Evolutionary conservation across 1,140 invertebrate genomes (phyloP).

Genomic region (Drosophila ficusphila): DNA sequence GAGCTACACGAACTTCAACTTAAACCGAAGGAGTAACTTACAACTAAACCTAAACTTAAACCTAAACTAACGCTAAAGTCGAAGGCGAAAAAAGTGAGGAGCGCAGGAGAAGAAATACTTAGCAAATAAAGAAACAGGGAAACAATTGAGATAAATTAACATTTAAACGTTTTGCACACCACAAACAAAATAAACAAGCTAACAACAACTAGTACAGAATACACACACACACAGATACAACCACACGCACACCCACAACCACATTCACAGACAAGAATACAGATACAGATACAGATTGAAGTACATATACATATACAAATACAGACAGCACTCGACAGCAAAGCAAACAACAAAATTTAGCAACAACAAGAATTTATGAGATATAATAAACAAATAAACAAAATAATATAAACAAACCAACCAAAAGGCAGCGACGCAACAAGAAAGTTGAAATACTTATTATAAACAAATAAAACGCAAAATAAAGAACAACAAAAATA

Average conservation of each 20-base stretch:
- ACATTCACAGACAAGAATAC: constrained; percentile 6
- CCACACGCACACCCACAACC: constrained; percentile 7
- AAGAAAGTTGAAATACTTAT: constrained; percentile 44
- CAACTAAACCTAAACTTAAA: constrained; percentile 38
- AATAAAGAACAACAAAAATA: constrained; percentile 8
- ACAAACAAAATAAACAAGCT: constrained; percentile 44
- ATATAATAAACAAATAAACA: constrained; percentile 70
- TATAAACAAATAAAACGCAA: constrained; percentile 29
- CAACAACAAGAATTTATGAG: constrained; percentile 83
- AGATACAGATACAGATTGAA: constrained; percentile 10
- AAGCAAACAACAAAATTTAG: constrained; percentile 81
- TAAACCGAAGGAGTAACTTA: constrained; percentile 30
- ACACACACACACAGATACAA: constrained; percentile 20
- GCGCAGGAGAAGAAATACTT: constrained; percentile 55
- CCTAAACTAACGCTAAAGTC: constrained; percentile 36
- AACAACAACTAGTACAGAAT: constrained; percentile 17
- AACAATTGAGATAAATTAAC: constrained; percentile 81
- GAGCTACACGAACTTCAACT: constrained; percentile 59
- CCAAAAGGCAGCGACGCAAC: constrained; percentile 35
- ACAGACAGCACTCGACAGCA: constrained; percentile 43
- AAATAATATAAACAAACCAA: constrained; percentile 61
- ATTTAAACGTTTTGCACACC: constrained; percentile 78
- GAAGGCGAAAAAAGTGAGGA: constrained; percentile 13
- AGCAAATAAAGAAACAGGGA: constrained; percentile 82
- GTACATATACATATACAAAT: constrained; percentile 24